Base-by-base conservation (phyloP, 2,797 vertebrate species). In the Danio kyathit region DNA sequence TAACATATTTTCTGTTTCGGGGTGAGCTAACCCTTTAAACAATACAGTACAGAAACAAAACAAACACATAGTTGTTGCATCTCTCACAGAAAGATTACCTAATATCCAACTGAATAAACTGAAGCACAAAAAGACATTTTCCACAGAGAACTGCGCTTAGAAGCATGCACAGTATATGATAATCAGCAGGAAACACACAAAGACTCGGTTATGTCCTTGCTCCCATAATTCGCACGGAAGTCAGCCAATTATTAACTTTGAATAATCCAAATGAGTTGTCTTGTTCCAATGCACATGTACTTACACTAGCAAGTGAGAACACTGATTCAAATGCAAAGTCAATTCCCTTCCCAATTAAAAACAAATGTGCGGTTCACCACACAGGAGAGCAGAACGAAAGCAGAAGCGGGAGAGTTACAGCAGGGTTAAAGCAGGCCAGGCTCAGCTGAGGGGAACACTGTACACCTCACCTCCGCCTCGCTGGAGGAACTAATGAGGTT, bases 291-390 rank as follows among this genome's bases (percentile, higher is more conserved):
- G 82, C 74, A 81, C 84, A 83, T 84, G 73, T 85, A 86, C 78
- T 80, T 87, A 84, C 82, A 85, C 71, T 74, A 78, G 49, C 75
- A 82, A 85, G 79, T 73, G 82, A 83, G 83, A 86, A 82, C 73
- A 76, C 51, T 65, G 78, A 86, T 85, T 85, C 78, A 82, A 83
- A 87, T 81, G 77, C 83, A 86, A 88, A 84, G 81, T 83, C 79
- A 86, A 86, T 88, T 86, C 79, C 83, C 84, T 86, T 81, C 59
- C 79, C 85, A 88, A 88, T 87, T 87, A 88, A 88, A 87, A 83
- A 82, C 76, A 76, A 87, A 87, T 85, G 82, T 83, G 84, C 54
- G 72, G 86, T 84, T 87, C 76, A 83, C 72, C 79, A 83, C 83
- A 80, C 83, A 79, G 7, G 70, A 83, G 80, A 73, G 76, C 82